Percentiles rank a stretch among this genome's conserved stretches.
These are phyloP conservation scores for Phenganax stokvisi DNA, from an alignment of 92 coral and sea anemone species.

Conservation along the genomic window DNA sequence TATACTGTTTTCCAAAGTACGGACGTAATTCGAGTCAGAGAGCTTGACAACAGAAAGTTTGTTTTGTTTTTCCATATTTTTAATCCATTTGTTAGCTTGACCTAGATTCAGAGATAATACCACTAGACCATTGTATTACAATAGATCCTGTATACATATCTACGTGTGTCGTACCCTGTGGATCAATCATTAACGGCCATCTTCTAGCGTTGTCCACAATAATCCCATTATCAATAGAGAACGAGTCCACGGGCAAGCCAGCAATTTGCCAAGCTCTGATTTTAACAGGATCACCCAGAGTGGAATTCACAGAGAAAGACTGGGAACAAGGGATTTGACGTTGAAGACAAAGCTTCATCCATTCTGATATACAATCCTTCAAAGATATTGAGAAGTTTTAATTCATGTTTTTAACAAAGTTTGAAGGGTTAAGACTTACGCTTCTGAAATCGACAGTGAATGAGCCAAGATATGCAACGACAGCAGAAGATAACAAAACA, in stretches of 20 bases:
- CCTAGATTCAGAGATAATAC: conserved; percentile 44
- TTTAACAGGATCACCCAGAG: conserved; percentile 94
- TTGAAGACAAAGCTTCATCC: conserved; percentile 71
- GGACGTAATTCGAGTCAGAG: conserved; percentile 88
- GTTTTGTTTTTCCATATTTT: conserved; percentile 97
- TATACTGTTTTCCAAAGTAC: conserved; percentile 90
- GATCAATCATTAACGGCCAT: conserved; percentile 99
- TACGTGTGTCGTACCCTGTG: conserved; percentile 61
- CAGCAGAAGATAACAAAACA: conserved; percentile 88
- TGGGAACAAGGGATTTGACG: conserved; percentile 84
- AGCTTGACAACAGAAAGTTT: conserved; percentile 86
- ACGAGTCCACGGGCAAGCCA: conserved; percentile 91
- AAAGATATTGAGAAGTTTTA: neutral
- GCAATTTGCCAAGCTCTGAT: conserved; percentile 97
- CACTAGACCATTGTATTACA: neutral
- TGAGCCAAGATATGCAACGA: conserved; percentile 92
- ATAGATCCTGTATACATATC: neutral
- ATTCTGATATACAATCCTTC: conserved; percentile 72
- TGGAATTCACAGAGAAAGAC: conserved; percentile 80
- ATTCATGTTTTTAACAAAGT: neutral
- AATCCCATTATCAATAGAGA: conserved; percentile 94
- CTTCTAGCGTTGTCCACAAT: conserved; percentile 92
- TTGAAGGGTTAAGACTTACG: conserved; percentile 50
- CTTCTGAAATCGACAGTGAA: conserved; percentile 98
- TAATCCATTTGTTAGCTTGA: conserved; percentile 98